Conservation (phyloP, 2,888 invertebrate species). For the Tridacna crocea region DNA sequence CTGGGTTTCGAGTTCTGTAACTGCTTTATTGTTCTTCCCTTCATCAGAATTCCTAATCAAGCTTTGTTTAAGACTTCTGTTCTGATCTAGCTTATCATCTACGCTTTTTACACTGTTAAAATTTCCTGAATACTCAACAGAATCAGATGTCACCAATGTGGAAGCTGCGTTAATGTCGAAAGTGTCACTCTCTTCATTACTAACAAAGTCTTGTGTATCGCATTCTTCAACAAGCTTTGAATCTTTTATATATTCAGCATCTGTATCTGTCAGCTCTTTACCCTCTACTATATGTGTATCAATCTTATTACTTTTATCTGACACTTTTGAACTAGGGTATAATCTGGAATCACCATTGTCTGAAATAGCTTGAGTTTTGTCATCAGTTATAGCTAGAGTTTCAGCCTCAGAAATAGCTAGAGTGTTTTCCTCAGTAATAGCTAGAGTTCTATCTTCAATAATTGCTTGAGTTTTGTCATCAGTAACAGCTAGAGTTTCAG, state of each 20-base stretch:
- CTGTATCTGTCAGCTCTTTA: neutral
- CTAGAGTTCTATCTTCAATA: constrained; percentile 32
- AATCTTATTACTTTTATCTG: neutral
- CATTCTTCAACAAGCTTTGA: neutral
- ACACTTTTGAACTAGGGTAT: neutral
- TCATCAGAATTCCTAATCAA: neutral
- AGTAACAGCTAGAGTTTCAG: constrained; percentile 39
- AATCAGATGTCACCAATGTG: constrained; percentile 7
- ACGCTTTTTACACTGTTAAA: neutral
- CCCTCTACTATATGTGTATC: constrained; percentile 49
- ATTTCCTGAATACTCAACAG: neutral
- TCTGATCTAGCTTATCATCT: neutral
- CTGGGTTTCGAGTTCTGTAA: constrained; percentile 10
- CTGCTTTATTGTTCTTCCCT: neutral
- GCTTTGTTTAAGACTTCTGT: neutral
- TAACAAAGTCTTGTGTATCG: neutral
- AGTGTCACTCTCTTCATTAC: neutral
- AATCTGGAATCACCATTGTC: constrained; percentile 15
- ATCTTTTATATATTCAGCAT: neutral
- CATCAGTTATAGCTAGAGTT: constrained; percentile 20
- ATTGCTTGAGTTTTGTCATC: constrained; percentile 41
- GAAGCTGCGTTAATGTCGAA: constrained; percentile 8
- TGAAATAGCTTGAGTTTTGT: constrained; percentile 14
- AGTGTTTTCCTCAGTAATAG: neutral
- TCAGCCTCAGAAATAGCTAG: constrained; percentile 6